Evolutionary conservation across 2,113 vertebrate genomes (phyloP), one percentile per base, ranked within the genome.

Genomic region (Boleophthalmus pectinirostris): DNA sequence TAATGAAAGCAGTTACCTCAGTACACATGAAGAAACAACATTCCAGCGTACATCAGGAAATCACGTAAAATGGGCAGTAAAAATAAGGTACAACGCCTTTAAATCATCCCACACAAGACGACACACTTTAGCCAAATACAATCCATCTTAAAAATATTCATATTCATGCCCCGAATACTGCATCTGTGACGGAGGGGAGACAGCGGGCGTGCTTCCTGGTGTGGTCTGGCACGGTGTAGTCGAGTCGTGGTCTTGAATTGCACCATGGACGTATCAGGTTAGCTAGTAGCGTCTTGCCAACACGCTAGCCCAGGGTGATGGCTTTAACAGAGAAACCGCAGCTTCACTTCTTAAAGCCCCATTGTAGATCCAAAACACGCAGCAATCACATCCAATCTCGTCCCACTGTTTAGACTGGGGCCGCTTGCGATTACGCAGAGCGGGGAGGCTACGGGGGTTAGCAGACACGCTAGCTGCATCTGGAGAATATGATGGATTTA

Each of bases 231-330:
- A 73, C 25, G 61, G 78, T 72, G 51, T 66, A 21, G 69, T 15
- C 5, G 21, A 79, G 74, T 74, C 80, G 77, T 9, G 82, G 81
- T 73, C 80, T 29, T 82, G 23, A 73, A 63, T 66, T 66, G 81
- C 72, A 80, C 69, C 53, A 20, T 68, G 72, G 76, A 56, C 69
- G 77, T 70, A 71, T 77, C 77, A 78, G 76, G 77, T 84, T 81
- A 81, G 65, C 69, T 21, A 3, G 43, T 38, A 73, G 23, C 69
- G 35, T 38, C 33, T 24, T 82, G 63, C 73, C 66, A 65, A 63
- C 63, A 79, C n/a, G 57, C 68, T 70, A 65, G 56, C 51, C 35
- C 73, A 77, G 24, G 66, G 0, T 69, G 45, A 78, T 71, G 20
- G 65, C 35, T 86, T 80, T 74, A 75, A 54, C 79, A 83, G 77